Conservation (phyloP, 2,797 vertebrate genomes). For the Austrolebias charrua region DNA sequence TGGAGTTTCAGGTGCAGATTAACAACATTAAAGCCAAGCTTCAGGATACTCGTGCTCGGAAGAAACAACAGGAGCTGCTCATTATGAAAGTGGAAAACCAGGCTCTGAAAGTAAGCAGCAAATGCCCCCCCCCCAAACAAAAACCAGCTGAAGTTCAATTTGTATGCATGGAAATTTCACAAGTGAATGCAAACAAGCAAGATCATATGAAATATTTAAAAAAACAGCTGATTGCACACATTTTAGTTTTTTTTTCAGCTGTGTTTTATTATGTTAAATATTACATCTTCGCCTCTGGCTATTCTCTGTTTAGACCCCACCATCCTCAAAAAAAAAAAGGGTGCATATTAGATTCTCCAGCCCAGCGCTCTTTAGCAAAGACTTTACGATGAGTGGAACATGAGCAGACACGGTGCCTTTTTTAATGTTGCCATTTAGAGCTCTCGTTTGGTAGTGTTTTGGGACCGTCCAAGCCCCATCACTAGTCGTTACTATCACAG, state of each 20-base stretch:
- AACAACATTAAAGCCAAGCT: constrained; percentile 91
- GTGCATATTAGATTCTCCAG: constrained; percentile 34
- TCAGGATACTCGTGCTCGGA: constrained; percentile 92
- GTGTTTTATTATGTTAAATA: constrained; percentile 25
- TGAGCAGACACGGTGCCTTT: constrained; percentile 43
- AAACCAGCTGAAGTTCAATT: constrained; percentile 31
- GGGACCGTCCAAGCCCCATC: constrained; percentile 54
- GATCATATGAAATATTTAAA: constrained; percentile 23
- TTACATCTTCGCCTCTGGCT: constrained; percentile 25
- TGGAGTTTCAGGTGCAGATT: constrained; percentile 95
- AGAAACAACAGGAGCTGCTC: constrained; percentile 96
- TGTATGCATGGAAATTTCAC: constrained; percentile 33
- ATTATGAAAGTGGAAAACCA: constrained; percentile 98
- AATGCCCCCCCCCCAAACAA: not conserved
- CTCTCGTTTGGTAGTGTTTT: constrained; percentile 49
- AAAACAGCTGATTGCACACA: constrained; percentile 27
- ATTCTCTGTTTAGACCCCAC: constrained; percentile 20
- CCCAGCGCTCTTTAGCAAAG: constrained; percentile 38
- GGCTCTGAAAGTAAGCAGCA: constrained; percentile 89
- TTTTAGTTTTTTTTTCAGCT: not conserved
- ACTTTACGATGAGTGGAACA: constrained; percentile 54
- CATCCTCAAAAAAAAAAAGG: constrained; percentile 3
- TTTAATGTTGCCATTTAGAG: constrained; percentile 57
- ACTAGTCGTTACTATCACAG: constrained; percentile 67
- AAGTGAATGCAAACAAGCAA: constrained; percentile 41